Percentiles rank a stretch among this genome's conserved stretches.
Conservation (phyloP, 2,113 vertebrate species). For the Benitochromis conjunctus region DNA sequence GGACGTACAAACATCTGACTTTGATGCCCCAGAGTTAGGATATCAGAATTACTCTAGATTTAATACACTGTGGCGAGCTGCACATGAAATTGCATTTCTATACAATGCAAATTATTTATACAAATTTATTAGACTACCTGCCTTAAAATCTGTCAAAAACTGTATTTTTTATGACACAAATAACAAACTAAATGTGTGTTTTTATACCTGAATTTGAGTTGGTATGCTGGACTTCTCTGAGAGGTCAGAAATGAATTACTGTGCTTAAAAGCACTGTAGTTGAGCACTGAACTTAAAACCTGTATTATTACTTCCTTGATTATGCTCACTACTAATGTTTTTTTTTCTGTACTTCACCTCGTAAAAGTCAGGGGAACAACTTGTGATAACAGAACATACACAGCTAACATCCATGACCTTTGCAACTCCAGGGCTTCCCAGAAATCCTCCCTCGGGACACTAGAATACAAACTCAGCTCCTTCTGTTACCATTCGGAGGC, state of each 20-base stretch:
- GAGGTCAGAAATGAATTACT: background rate
- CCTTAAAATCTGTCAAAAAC: background rate
- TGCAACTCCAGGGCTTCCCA: background rate
- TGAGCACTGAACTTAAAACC: background rate
- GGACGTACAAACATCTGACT: background rate
- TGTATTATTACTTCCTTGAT: background rate
- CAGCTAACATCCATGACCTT: background rate
- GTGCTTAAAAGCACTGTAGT: background rate
- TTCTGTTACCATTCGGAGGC: background rate
- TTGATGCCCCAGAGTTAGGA: background rate
- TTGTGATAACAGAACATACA: background rate
- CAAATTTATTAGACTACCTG: background rate
- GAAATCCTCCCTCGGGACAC: background rate
- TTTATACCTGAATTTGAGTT: background rate
- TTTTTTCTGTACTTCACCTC: background rate
- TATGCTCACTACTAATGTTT: background rate
- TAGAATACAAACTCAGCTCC: background rate
- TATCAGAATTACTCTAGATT: background rate
- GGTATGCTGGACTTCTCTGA: background rate
- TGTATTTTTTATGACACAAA: fast-evolving
- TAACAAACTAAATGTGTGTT: background rate
- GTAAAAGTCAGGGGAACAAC: background rate
- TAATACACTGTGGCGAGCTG: background rate
- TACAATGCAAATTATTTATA: background rate
- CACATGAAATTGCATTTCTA: too few relatives aligned